Evolutionary conservation across 2,888 invertebrate species (phyloP), one percentile per base, ranked within the genome.

Genomic region (Yponomeuta evonymella): DNA sequence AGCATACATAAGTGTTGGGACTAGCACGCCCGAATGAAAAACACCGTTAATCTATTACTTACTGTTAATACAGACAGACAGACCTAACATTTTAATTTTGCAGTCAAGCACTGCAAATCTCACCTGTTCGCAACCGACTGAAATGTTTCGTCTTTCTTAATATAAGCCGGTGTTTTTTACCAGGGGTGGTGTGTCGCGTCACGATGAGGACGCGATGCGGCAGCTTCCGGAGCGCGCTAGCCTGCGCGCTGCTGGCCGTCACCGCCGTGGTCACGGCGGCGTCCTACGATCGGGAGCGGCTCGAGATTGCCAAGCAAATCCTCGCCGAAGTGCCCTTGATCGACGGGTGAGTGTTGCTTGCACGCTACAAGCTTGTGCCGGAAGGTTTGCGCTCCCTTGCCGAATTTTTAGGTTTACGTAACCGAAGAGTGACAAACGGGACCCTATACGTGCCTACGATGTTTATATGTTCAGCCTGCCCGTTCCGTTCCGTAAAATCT

Each of bases 321-420:
- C 85, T 95, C 67, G 93, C 93, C 68, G 94, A 95, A 78, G 94
- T 95, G n/a, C 95, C 95, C 2, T 91, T 95, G 15, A 94, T 94
- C 76, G 95, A 95, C 75, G 95, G 94, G 94, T 94, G 75, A 83
- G 88, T 77, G 11, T 29, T 29, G 15, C 33, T 15, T 58, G 51
- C 51, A 15, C 15, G 15, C 15, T 58, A 8, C 43, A 43, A 43
- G 1, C 51, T 51, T 51, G 6, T 2, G 51, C 15, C 12, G 51
- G 15, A 12, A 12, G 15, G 15, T 15, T 58, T 15, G 51, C 15
- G 2, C 51, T 12, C 15, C 51, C 15, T 15, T 58, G 15, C 51
- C 1, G 15, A 58, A 12, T 15, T 12, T 33, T 12, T 58, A 58
- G 6, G 51, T 12, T 15, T 43, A 1, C 43, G 9, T 43, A 43